phyloP scores from a whole-genome alignment of 1,140 invertebrate genomes.

The Vanessa tameamea region DNA sequence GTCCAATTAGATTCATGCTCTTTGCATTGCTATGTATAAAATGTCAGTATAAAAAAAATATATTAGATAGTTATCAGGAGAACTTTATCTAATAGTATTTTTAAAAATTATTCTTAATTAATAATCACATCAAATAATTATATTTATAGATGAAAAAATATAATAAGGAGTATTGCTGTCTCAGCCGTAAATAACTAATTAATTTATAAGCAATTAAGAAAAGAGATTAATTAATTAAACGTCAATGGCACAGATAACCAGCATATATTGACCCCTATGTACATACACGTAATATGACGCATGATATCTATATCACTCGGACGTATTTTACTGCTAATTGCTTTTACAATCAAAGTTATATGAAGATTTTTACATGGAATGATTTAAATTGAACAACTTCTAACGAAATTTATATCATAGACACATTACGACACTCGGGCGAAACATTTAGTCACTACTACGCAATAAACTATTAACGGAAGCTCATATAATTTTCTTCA shows the following conservation, averaged over 20 bases:
- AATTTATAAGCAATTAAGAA: slow-evolving; percentile 5
- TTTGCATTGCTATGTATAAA: no score
- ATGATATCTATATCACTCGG: slow-evolving; percentile 24
- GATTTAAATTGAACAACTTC: slow-evolving; percentile 19
- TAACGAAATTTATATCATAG: slow-evolving; percentile 23
- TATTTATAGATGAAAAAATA: no score
- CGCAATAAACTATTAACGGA: slow-evolving; percentile 22
- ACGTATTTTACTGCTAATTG: slow-evolving; percentile 34
- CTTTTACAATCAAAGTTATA: slow-evolving; percentile 14
- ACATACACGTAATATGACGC: slow-evolving; percentile 8
- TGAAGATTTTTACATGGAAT: slow-evolving; percentile 23
- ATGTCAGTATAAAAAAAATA: no score
- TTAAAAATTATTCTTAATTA: no score
- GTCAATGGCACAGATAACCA: slow-evolving; percentile 26
- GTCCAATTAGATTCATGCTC: no score
- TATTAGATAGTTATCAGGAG: no score
- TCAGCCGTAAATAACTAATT: background rate
- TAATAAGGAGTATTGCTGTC: background rate
- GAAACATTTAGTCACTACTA: slow-evolving; percentile 19
- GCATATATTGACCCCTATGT: slow-evolving; percentile 24
- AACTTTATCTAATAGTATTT: no score
- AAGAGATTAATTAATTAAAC: slow-evolving; percentile 11
- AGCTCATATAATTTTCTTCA: slow-evolving; percentile 1
- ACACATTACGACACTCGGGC: slow-evolving; percentile 18
- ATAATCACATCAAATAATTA: no score